A percentile compares a stretch with the other conserved stretches of the same genome.
phyloP scores from a whole-genome alignment of 1,140 invertebrate species.

The Cydia fagiglandana region DNA sequence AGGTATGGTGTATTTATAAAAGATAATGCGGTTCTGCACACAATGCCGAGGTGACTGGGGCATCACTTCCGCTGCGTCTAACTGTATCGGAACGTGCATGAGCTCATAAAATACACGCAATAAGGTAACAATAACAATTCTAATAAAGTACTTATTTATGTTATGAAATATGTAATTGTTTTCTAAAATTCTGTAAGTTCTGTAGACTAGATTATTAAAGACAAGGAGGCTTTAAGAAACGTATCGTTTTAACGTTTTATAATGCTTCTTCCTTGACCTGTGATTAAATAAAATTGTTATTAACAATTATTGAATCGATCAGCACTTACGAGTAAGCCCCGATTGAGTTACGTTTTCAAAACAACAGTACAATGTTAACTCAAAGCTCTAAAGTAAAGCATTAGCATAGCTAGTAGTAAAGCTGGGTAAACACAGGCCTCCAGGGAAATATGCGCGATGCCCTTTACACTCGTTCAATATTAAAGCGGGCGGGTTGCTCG shows the following conservation, averaged over 20 bases:
- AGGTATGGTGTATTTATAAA: conserved; percentile 14
- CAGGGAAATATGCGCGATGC: conserved; percentile 68
- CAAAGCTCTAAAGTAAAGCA: conserved; percentile 12
- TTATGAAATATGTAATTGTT: not conserved
- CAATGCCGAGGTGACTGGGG: conserved; percentile 36
- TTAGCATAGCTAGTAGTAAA: conserved; percentile 22
- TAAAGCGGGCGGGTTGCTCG: conserved; percentile 52
- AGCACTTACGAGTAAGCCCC: not conserved
- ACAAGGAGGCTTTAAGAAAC: too few species aligned
- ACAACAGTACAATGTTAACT: not conserved
- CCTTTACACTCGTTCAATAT: conserved; percentile 77
- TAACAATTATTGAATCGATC: too few species aligned
- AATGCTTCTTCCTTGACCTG: too few species aligned
- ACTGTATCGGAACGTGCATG: conserved; percentile 28
- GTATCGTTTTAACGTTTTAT: too few species aligned
- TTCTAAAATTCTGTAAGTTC: too few species aligned
- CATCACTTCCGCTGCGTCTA: conserved; percentile 34
- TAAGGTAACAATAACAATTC: not conserved
- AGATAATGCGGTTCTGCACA: conserved; percentile 28
- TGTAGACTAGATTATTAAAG: too few species aligned
- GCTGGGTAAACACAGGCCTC: conserved; percentile 47
- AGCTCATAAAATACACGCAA: conserved; percentile 4
- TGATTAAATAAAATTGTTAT: too few species aligned
- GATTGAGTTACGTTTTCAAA: not conserved
- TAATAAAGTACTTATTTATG: not conserved